Evolutionary conservation across 2,797 vertebrate species (phyloP).

Genomic region (Phalloptychus januarius): DNA sequence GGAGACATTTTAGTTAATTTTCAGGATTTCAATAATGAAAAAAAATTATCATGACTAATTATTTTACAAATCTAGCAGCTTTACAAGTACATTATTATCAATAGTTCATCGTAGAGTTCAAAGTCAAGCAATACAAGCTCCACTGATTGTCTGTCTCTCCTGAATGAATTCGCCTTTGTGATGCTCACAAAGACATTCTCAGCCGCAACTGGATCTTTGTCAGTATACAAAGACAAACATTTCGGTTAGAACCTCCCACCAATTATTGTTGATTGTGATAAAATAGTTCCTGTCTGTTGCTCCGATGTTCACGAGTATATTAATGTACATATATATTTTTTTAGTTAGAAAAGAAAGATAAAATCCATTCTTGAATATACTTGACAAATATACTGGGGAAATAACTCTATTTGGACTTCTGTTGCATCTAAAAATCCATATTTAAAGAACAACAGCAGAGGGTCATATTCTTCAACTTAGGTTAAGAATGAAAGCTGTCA

Average conservation of each 20-base stretch:
- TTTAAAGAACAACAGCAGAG: constrained; percentile 4
- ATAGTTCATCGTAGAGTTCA: background rate
- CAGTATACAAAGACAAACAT: constrained; percentile 18
- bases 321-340: no score
- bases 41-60: background rate
- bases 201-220: constrained; percentile 28
- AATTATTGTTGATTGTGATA: constrained; percentile 6
- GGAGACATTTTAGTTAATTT: no score
- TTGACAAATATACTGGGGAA: background rate
- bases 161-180: background rate
- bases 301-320: background rate
- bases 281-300: constrained; percentile 8
- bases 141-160: background rate
- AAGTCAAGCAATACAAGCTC: constrained; percentile 4
- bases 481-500: constrained; percentile 1
- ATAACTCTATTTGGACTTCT: background rate
- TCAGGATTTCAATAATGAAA: background rate
- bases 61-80: background rate
- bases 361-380: background rate
- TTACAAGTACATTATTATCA: background rate
- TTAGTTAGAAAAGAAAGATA: background rate
- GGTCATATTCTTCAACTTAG: background rate
- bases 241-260: constrained; percentile 19
- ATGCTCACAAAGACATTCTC: background rate
- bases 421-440: background rate